Base-by-base conservation (phyloP, 2,888 invertebrate genomes). In the Hydropsyche betteni region DNA sequence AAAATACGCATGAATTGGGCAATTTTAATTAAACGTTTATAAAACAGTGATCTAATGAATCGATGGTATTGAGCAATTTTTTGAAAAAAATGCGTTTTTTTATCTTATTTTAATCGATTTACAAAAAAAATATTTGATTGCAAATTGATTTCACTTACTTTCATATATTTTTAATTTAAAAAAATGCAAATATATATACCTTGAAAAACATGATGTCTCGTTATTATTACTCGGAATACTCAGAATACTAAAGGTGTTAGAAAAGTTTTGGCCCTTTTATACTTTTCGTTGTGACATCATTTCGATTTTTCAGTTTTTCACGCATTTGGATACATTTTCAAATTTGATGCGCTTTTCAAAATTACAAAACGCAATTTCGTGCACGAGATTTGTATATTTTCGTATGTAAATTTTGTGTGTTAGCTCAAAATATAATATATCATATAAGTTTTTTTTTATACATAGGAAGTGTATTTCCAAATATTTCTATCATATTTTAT, bases 311-410 rank as follows among this genome's bases (percentile, higher is more conserved):
- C 51, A 51, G 0, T 12, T 10, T 53, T 16, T 53, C 24, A 24
- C 24, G 24, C 24, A 24, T 24, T 24, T 16, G 14, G 53, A 16
- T 53, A 7, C 53, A 53, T 53, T 53, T 53, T 53, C 53, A 5
- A 10, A 53, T 53, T 53, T 16, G 14, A 53, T 53, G 12, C 53
- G 53, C 53, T 53, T 53, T 53, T 16, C 53, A 53, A 53, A 53
- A n/a, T 12, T 12, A 12, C 12, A 53, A 53, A 24, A 24, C 24
- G 24, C 24, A 2, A 24, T 24, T 24, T 24, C 24, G 24, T 24
- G 24, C 24, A 24, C 24, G 24, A 24, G 2, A 2, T 24, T 24
- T 24, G 7, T 53, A 12, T 10, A 10, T 14, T 53, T 53, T 53
- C 2, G 5, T 5, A 6, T 53, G 53, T 53, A 53, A 53, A 53